Base-by-base conservation (phyloP, 2,888 invertebrate species). In the Glyphotaelius pellucidus region DNA sequence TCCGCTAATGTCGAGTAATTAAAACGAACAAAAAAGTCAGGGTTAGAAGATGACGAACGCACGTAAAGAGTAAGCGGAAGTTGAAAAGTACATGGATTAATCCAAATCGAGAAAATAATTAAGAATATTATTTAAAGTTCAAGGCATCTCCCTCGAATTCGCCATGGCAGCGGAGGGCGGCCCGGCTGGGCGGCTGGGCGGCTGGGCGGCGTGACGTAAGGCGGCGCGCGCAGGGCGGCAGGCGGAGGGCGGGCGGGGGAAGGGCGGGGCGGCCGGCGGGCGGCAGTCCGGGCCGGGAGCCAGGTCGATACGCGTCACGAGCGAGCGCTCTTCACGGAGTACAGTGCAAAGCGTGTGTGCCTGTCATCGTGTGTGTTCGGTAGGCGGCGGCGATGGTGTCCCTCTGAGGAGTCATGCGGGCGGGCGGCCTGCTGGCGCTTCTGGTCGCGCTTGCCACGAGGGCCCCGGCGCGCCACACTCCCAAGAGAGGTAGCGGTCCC, bases 381-480 rank as follows among this genome's bases (percentile, higher is more conserved):
- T 80, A 81, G 91, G 52, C 85, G 89, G 88, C 90, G 91, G 88
- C 90, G 91, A 80, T 91, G 89, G 90, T 81, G 83, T 83, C 88
- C 91, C 94, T 95, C 95, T 95, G 95, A 87, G 95, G 94, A 95
- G 67, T n/a, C 95, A 95, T 95, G 95, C 94, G 95, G 95, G 95
- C 95, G 95, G 96, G 96, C 95, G 95, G 96, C 95, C 96, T 95
- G 95, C 95, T 95, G 95, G 95, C 95, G 95, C 95, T 95, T 95
- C 95, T 95, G 95, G 95, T 95, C 95, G 95, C 95, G 95, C 96
- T 95, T 95, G 95, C 95, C 95, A 95, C 96, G 95, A 95, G 95
- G 95, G 96, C 95, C 95, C 96, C 95, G 94, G 92, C 92, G 89
- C 84, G 93, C 35, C 93, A 93, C 91, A 89, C 92, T 85, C 92